A percentile compares a stretch with the other conserved stretches of the same genome.
Conservation (phyloP, 1,140 invertebrate genomes). For the Mesaphorura yosii region DNA sequence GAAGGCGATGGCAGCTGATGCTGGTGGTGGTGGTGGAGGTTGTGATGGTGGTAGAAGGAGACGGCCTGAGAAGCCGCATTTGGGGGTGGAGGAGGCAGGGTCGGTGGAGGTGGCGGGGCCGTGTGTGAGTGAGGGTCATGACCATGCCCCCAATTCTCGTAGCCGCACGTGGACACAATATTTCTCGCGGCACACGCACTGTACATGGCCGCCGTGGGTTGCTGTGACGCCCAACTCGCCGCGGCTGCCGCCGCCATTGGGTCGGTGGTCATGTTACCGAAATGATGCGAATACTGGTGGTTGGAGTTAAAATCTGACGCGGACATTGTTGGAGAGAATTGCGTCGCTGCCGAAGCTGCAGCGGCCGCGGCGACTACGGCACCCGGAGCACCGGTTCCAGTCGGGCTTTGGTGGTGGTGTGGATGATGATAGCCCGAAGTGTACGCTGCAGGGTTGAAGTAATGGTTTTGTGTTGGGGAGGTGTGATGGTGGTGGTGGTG, state of each 20-base stretch:
- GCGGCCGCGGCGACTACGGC: background rate
- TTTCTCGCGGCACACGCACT: conserved; percentile 20
- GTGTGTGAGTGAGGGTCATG: conserved; percentile 5
- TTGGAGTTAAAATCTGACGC: background rate
- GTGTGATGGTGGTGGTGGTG: conserved; percentile 26
- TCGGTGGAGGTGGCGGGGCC: conserved; percentile 9
- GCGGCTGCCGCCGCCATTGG: background rate
- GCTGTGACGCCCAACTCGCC: conserved; percentile 3
- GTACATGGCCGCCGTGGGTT: conserved; percentile 16
- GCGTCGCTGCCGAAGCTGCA: background rate
- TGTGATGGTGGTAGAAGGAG: conserved; percentile 24
- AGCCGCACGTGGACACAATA: conserved; percentile 10
- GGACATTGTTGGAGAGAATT: background rate
- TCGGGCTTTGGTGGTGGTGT: conserved; percentile 23
- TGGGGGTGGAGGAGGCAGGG: background rate
- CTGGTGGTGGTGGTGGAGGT: background rate
- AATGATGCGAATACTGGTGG: background rate
- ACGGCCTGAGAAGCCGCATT: conserved; percentile 27
- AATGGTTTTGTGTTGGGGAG: conserved; percentile 26
- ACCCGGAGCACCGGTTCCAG: conserved; percentile 2
- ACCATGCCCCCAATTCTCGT: conserved; percentile 27
- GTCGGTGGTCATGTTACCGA: background rate
- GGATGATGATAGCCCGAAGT: conserved; percentile 14
- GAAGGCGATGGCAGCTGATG: conserved; percentile 29
- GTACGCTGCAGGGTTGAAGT: conserved; percentile 24